Evolutionary conservation across 23 tunicate species (phyloP), one percentile per base, ranked within the genome.

Genomic region (Diplosoma virens): DNA sequence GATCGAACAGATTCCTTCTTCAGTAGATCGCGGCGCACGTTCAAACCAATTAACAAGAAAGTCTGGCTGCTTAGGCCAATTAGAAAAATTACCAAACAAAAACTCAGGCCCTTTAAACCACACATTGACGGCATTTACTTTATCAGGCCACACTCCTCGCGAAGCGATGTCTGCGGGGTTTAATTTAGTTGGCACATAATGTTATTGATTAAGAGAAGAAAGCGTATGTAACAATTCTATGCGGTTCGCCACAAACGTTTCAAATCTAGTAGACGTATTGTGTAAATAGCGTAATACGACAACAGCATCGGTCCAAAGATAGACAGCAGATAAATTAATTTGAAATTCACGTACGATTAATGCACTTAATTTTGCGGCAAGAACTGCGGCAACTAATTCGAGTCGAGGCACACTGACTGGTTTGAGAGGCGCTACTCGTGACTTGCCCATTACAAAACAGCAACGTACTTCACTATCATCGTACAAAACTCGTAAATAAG

Each of bases 211-310:
- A 41, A 34, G 25, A 3, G 25, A 24, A 29, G 70, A 30, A 25
- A 22, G 6, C 9, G 66, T n/a, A 22, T 74, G 32, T n/a, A 52
- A 27, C 4, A 76, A 47, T 20, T 67, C 28, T 3, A 76, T 4
- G 6, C 81, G 69, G 30, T 78, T 78, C 1, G 82, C 82, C 21
- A 65, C 59, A 45, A 59, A 78, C 23, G 30, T 64, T 4, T 63
- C 33, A 78, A 65, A 78, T 1, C 75, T 33, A 11, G 48, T 78
- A 2, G 47, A 22, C 45, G n/a, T 25, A 59, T 78, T 78, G 34
- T 37, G 47, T 2, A 78, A 1, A 24, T 64, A 78, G 16, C 47
- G 59, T n/a, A 78, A 29, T 21, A 78, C 74, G 2, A 36, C 58
- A 2, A 33, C 34, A 30, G 74, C n/a, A 60, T 78, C 80, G 2